These are phyloP conservation scores for Budorcas taxicolor DNA, from an alignment of 2,113 vertebrate species.

Conservation along the genomic window DNA sequence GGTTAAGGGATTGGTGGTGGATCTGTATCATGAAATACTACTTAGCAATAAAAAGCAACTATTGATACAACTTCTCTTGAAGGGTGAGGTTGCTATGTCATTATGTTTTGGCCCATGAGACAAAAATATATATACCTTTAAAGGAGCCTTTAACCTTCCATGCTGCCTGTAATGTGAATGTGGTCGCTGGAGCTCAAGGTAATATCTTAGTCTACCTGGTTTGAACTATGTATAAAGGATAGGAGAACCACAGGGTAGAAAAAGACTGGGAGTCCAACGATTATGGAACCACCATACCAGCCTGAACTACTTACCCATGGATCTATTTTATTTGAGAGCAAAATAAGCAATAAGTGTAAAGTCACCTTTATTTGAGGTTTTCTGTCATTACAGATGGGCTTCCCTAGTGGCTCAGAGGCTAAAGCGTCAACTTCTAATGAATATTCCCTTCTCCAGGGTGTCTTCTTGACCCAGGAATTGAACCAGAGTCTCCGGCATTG, in stretches of 20 bases:
- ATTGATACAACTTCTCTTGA: not conserved
- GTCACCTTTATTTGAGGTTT: not conserved
- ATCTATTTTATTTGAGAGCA: not conserved
- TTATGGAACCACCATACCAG: not conserved
- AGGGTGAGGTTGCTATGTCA: not conserved
- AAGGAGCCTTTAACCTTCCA: not conserved
- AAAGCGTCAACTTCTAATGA: too few relatives aligned
- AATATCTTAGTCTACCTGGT: not conserved
- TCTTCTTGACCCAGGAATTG: not conserved
- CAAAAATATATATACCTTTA: not conserved
- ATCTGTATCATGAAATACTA: not conserved
- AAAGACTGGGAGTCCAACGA: not conserved
- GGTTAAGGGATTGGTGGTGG: not conserved
- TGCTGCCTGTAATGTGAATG: not conserved
- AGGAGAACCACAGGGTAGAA: not conserved
- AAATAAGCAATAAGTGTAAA: not conserved
- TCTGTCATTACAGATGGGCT: not conserved
- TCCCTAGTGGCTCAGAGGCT: not conserved
- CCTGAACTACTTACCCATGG: not conserved
- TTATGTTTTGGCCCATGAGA: not conserved
- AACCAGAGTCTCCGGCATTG: not conserved
- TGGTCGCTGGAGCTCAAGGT: not conserved
- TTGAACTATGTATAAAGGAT: not conserved
- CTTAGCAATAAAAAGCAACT: not conserved
- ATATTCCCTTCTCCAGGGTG: not conserved